phyloP scores from a whole-genome alignment of 2,888 invertebrate genomes.

The Drosophila helvetica region DNA sequence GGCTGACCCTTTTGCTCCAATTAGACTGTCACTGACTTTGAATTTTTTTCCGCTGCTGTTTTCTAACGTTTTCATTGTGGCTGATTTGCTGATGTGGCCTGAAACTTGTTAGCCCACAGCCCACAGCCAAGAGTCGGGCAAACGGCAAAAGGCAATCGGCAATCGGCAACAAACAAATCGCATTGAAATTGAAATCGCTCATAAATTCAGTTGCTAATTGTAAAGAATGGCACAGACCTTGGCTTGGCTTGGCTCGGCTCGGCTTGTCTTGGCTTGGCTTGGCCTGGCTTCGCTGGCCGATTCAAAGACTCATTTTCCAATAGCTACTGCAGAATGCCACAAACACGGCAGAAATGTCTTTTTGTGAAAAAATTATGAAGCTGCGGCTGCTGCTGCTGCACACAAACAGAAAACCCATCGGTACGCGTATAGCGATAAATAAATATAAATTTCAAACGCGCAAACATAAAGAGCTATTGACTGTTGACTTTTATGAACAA shows the following conservation, averaged over 20 bases:
- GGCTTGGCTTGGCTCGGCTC: conserved; percentile 52
- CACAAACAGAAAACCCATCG: conserved; percentile 37
- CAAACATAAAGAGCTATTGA: conserved; percentile 79
- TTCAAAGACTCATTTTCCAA: too few species aligned
- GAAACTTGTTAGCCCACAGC: conserved; percentile 60
- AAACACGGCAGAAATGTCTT: conserved; percentile 52
- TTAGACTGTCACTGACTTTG: conserved; percentile 36
- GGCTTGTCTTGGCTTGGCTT: conserved; percentile 1
- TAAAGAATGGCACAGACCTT: conserved; percentile 74
- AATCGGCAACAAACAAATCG: conserved; percentile 35
- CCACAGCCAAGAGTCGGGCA: not conserved
- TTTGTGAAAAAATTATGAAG: conserved; percentile 69
- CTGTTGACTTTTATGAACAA: conserved; percentile 77
- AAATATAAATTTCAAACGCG: conserved; percentile 76
- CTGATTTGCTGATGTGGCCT: conserved; percentile 17
- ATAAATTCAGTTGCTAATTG: conserved; percentile 76
- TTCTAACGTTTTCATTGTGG: conserved; percentile 11
- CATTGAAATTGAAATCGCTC: conserved; percentile 74
- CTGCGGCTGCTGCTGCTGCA: conserved; percentile 66
- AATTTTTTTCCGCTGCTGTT: conserved; percentile 33
- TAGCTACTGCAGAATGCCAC: conserved; percentile 29
- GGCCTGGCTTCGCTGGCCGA: too few species aligned
- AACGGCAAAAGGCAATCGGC: conserved; percentile 20
- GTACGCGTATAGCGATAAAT: conserved; percentile 55
- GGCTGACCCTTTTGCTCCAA: conserved; percentile 25